A percentile compares a stretch with the other conserved stretches of the same genome.
These are phyloP conservation scores for Rhincodon typus DNA, from an alignment of 2,797 vertebrate genomes.

Conservation along the genomic window DNA sequence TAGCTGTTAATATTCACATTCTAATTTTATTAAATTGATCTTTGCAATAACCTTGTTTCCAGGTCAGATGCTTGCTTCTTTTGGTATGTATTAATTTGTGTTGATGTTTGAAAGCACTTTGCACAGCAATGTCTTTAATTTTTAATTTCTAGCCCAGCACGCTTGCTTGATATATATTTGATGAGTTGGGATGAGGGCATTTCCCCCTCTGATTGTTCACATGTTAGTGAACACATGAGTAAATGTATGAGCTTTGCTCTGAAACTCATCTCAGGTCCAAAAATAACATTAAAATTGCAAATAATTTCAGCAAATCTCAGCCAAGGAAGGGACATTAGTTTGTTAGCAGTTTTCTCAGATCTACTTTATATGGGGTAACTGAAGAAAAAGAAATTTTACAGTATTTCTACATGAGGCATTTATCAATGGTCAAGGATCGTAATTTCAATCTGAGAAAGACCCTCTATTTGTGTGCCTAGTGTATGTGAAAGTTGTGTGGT, in stretches of 20 bases:
- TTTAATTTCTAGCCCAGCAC: constrained; percentile 52
- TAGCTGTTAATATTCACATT: constrained; percentile 15
- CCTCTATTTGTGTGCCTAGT: not conserved
- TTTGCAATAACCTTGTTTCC: constrained; percentile 26
- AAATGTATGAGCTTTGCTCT: constrained; percentile 38
- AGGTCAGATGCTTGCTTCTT: constrained; percentile 22
- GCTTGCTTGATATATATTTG: constrained; percentile 52
- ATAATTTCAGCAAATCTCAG: not conserved
- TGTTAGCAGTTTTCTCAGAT: not conserved
- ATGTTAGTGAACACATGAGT: constrained; percentile 46
- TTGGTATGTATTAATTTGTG: constrained; percentile 34
- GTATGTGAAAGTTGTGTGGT: not conserved
- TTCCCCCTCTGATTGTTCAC: constrained; percentile 45
- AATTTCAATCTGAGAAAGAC: not conserved
- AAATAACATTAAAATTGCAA: not conserved
- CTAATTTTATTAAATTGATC: constrained; percentile 35
- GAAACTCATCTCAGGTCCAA: not conserved
- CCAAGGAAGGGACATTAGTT: constrained; percentile 15
- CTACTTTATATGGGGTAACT: too few species aligned
- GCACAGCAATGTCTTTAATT: constrained; percentile 46
- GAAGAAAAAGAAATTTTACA: not conserved
- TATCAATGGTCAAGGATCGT: not conserved
- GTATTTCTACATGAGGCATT: not conserved
- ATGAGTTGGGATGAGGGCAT: constrained; percentile 51
- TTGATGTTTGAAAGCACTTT: constrained; percentile 48